These are phyloP conservation scores for Drosophila grimshawi DNA, from an alignment of 1,140 invertebrate species.

Conservation along the genomic window DNA sequence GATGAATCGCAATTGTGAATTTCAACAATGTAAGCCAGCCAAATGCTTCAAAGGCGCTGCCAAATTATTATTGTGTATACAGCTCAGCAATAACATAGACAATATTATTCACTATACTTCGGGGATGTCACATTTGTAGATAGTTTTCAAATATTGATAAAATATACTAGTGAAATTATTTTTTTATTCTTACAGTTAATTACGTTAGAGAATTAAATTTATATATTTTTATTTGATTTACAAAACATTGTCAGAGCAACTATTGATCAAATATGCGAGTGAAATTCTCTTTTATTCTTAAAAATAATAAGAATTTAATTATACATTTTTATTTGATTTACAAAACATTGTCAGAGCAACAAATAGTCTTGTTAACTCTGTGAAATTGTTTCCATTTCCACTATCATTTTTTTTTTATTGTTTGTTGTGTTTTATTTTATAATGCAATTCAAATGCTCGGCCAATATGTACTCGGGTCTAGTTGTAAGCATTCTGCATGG, in stretches of 20 bases:
- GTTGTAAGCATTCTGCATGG: constrained; percentile 27
- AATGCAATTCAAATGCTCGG: constrained; percentile 60
- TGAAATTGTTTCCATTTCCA: background rate
- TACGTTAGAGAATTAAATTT: too few species aligned
- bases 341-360: constrained; percentile 13
- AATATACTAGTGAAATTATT: background rate
- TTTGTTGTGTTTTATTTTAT: constrained; percentile 37
- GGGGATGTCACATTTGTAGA: background rate
- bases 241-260: constrained; percentile 12
- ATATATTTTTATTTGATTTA: background rate
- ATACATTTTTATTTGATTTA: background rate
- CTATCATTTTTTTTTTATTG: constrained; percentile 18
- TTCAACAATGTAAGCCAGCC: constrained; percentile 55
- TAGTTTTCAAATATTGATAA: background rate
- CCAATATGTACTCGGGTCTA: constrained; percentile 24
- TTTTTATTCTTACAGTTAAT: too few species aligned
- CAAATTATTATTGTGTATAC: constrained; percentile 42
- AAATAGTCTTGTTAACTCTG: background rate
- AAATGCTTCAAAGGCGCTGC: constrained; percentile 42
- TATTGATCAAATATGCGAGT: too few species aligned
- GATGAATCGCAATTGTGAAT: constrained; percentile 75
- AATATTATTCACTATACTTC: background rate
- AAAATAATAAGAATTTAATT: too few species aligned
- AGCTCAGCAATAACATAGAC: background rate
- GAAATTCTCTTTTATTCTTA: too few species aligned